Evolutionary conservation across 2,797 vertebrate genomes (phyloP).

Genomic region (Enteromius mattozi): DNA sequence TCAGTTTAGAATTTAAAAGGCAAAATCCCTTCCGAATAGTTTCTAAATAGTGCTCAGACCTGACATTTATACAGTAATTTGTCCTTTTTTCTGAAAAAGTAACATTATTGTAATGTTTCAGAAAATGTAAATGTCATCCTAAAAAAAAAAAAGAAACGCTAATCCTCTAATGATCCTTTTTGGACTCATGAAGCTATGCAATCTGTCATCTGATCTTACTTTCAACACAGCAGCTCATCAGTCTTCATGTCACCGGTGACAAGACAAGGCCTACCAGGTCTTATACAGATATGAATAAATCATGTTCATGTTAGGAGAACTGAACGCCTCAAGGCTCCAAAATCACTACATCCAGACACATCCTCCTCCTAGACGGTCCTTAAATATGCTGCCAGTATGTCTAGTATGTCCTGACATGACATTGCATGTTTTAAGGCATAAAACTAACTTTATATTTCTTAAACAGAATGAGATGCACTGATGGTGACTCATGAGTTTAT

Average conservation of each 20-base stretch:
- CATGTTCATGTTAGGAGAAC: constrained; percentile 32
- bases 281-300: constrained; percentile 39
- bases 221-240: constrained; percentile 29
- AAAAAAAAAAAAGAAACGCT: background rate
- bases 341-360: constrained; percentile 24
- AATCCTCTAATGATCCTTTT: constrained; percentile 15
- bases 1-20: background rate
- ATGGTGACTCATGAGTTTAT: background rate
- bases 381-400: constrained; percentile 33
- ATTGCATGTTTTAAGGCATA: constrained; percentile 37
- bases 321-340: constrained; percentile 15
- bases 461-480: background rate
- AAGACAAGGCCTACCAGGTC: constrained; percentile 22
- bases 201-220: background rate
- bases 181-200: background rate
- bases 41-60: background rate
- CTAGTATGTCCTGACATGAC: constrained; percentile 43
- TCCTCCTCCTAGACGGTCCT: constrained; percentile 5
- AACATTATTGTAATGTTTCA: background rate
- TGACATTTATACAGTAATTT: background rate
- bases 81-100: background rate
- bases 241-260: constrained; percentile 26
- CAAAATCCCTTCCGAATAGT: background rate
- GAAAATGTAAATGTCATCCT: background rate
- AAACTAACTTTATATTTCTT: background rate